These are phyloP conservation scores for Protonemura montana DNA, from an alignment of 2,888 invertebrate genomes.

Conservation along the genomic window DNA sequence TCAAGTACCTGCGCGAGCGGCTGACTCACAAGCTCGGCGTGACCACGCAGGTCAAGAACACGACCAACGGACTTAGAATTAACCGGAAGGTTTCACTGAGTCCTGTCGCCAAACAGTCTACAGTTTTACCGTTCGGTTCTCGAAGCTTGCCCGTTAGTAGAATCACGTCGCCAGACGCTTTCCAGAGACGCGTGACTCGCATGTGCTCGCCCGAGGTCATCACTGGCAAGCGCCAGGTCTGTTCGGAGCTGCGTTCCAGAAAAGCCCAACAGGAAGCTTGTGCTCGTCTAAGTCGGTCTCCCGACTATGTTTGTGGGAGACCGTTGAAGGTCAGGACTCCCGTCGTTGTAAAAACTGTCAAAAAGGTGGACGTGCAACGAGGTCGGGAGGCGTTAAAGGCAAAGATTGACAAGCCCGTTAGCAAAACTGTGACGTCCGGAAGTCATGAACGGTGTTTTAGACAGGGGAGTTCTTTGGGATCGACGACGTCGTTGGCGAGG, in stretches of 20 bases:
- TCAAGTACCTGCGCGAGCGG: conserved; percentile 69
- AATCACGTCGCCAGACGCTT: conserved; percentile 44
- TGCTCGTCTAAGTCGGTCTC: conserved; percentile 59
- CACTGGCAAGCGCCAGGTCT: conserved; percentile 8
- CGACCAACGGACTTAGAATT: conserved; percentile 44
- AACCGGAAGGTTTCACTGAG: conserved; percentile 49
- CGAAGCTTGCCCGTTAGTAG: conserved; percentile 46
- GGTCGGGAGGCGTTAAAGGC: conserved; percentile 56
- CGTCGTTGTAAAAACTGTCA: conserved; percentile 51
- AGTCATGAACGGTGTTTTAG: background rate
- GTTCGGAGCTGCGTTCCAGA: conserved; percentile 44
- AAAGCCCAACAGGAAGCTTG: conserved; percentile 45
- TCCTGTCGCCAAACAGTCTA: conserved; percentile 51
- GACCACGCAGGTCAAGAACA: conserved; percentile 55
- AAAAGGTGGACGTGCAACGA: conserved; percentile 56
- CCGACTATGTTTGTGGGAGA: conserved; percentile 64
- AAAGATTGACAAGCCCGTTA: conserved; percentile 48
- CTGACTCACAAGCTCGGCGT: conserved; percentile 64
- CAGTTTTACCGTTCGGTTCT: conserved; percentile 53
- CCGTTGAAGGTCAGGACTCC: conserved; percentile 63
- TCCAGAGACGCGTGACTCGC: conserved; percentile 46
- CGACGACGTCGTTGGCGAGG: conserved; percentile 23
- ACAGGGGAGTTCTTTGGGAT: background rate
- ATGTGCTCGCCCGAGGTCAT: conserved; percentile 35
- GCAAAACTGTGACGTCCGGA: background rate